phyloP scores from a whole-genome alignment of 2,113 vertebrate species.

The Istiophorus platypterus region DNA sequence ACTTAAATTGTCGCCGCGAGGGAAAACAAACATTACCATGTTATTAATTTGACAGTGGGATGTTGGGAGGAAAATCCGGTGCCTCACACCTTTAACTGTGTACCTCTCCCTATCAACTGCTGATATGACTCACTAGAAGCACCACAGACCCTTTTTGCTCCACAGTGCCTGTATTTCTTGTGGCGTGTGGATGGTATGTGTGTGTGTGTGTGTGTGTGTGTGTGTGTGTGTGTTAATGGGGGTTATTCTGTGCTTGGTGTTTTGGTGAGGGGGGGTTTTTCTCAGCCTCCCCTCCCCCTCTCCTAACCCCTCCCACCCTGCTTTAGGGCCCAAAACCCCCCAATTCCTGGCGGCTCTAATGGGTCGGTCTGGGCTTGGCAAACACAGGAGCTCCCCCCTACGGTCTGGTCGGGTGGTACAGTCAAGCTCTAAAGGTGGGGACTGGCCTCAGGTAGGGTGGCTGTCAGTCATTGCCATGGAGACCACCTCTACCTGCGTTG shows the following conservation, averaged over 20 bases:
- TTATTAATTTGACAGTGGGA: constrained; percentile 28
- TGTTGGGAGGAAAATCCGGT: constrained; percentile 45
- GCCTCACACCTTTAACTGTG: constrained; percentile 56
- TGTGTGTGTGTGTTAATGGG: constrained; percentile 41
- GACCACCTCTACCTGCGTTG: constrained; percentile 77
- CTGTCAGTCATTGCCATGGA: constrained; percentile 81
- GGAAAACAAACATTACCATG: not conserved
- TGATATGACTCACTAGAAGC: constrained; percentile 41
- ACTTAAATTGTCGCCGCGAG: not conserved
- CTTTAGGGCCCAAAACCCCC: constrained; percentile 80
- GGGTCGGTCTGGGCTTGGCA: constrained; percentile 82
- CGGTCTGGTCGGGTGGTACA: constrained; percentile 79
- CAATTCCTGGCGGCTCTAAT: constrained; percentile 84
- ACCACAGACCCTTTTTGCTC: constrained; percentile 23
- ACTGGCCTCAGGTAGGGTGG: constrained; percentile 83
- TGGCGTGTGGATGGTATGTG: constrained; percentile 28
- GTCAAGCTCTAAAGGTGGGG: constrained; percentile 83
- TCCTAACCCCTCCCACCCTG: constrained; percentile 75
- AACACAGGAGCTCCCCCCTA: constrained; percentile 80
- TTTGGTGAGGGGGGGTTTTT: constrained; percentile 65
- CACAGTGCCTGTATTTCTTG: constrained; percentile 59
- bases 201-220: constrained; percentile 44
- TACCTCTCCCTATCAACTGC: constrained; percentile 51
- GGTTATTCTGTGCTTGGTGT: constrained; percentile 57
- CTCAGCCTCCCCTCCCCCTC: constrained; percentile 42